Percentiles rank a stretch among this genome's conserved stretches.
phyloP scores from a whole-genome alignment of 2,797 vertebrate species.

The Morus bassanus region DNA sequence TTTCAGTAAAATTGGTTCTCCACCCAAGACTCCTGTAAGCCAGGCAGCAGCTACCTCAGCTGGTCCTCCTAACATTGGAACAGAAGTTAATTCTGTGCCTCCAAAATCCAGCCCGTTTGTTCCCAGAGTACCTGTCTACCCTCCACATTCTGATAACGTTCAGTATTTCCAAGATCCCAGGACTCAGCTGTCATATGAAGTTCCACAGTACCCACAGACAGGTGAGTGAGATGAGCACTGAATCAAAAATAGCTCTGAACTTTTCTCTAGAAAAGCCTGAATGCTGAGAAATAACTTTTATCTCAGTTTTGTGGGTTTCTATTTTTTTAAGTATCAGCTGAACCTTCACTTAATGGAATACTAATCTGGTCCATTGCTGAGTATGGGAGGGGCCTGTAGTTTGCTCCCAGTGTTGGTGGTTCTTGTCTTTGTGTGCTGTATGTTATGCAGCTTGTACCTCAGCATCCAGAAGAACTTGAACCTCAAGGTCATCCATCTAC shows the following conservation, averaged over 20 bases:
- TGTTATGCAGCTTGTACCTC: background rate
- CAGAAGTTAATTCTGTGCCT: constrained; percentile 77
- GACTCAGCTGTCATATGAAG: constrained; percentile 82
- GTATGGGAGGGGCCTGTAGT: background rate
- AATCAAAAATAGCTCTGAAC: background rate
- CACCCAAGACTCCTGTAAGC: constrained; percentile 87
- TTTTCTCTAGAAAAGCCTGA: background rate
- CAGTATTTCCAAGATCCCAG: constrained; percentile 89
- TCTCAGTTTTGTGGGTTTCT: background rate
- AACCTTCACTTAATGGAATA: background rate
- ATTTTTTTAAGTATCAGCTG: background rate
- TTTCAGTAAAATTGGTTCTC: constrained; percentile 85
- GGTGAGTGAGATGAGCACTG: constrained; percentile 75
- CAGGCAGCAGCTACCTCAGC: constrained; percentile 82
- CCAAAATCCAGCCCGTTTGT: constrained; percentile 85
- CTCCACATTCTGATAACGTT: constrained; percentile 83
- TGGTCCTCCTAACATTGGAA: constrained; percentile 76
- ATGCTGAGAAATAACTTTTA: background rate
- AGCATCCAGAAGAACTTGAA: background rate
- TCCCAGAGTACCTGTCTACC: constrained; percentile 82
- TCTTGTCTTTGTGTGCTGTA: background rate
- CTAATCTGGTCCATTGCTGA: background rate
- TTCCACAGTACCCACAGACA: constrained; percentile 82
- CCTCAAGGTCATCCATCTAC: background rate
- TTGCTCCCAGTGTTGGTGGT: background rate